Evolutionary conservation across 2,797 vertebrate genomes (phyloP), one percentile per base, ranked within the genome.

Genomic region (Anas flavirostris): DNA sequence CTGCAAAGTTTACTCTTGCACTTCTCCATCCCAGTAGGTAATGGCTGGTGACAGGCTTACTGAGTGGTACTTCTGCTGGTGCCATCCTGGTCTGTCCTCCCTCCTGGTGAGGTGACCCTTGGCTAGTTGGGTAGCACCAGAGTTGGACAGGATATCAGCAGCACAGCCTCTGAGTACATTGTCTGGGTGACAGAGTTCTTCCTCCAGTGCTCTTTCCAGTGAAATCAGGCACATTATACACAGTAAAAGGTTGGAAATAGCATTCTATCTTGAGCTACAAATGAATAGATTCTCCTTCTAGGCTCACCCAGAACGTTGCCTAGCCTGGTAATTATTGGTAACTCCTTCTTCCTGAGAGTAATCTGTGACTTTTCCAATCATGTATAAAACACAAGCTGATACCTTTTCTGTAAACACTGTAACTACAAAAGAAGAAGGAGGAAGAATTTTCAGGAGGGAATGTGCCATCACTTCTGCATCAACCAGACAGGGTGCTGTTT

Each of bases 341-440:
- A 93, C 66, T 89, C 60, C 85, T 93, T 94, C 74, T 14, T 58
- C 52, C 95, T 85, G 84, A 92, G 95, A 97, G 75, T 55, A 77
- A 86, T 78, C 93, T 94, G 33, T 86, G 96, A 70, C 82, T 75
- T 92, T 80, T 83, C n/a, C 19, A 5, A 4, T 82, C 22, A 84
- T 74, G 67, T 92, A 66, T 86, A 91, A 86, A 66, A 68, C 18
- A 39, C 7, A 76, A 60, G 16, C 17, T 0, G 2, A 14, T 44
- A 69, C 64, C 17, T 82, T 55, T 46, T 10, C 43, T 19, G 8
- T 43, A 29, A 78, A 9, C 25, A 18, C 13, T 68, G 11, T 7
- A 14, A 26, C 19, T 82, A 22, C 13, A 29, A 46, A 19, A 9
- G 43, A 76, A 69, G 50, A 17, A 59, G 21, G 60, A 73, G 33